Base-by-base conservation (phyloP, 2,797 vertebrate genomes). In the Molossus molossus region DNA sequence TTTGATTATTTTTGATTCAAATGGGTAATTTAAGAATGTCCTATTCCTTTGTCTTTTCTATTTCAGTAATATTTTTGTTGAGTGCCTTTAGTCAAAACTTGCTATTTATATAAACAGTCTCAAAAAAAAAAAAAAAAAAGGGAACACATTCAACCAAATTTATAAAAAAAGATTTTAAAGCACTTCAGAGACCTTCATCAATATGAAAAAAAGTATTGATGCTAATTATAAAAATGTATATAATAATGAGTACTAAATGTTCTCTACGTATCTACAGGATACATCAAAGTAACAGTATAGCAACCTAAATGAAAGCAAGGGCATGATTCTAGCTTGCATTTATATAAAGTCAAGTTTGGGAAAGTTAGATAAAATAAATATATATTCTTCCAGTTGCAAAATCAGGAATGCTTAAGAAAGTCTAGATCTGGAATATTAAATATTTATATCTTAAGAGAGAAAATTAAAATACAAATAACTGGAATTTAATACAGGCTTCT, bases 401-500 rank as follows among this genome's bases (percentile, higher is more conserved):
- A 45, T 5, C 11, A 87, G 2, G 76, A 87, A 5, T 72, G 6
- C 5, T n/a, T 58, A 87, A 90, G 12, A 3, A 86, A 62, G 53
- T 77, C 4, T 33, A 33, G 58, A 60, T 89, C 21, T 57, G 33
- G 18, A 65, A 79, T 67, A 29, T 79, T 82, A 37, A 70, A 67
- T 25, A 92, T 90, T 89, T 92, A 69, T 64, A 90, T 33, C 58
- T 79, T 82, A 85, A 76, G 5, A 67, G 57, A 91, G 5, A 7
- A 92, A 70, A 75, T 95, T 72, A 94, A 29, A 64, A 40, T 83
- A 50, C 48, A 83, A 91, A 82, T 91, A 91, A 5, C 40, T 65
- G 15, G 55, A 83, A 27, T 88, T 96, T 89, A 90, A 94, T 45
- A 37, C 6, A 87, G 3, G 14, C 8, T 75, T 14, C 79, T 65